Evolutionary conservation across 37 sponge, comb jelly and placozoan species (phyloP), one percentile per base, ranked within the genome.

Genomic region (Corticium candelabrum): DNA sequence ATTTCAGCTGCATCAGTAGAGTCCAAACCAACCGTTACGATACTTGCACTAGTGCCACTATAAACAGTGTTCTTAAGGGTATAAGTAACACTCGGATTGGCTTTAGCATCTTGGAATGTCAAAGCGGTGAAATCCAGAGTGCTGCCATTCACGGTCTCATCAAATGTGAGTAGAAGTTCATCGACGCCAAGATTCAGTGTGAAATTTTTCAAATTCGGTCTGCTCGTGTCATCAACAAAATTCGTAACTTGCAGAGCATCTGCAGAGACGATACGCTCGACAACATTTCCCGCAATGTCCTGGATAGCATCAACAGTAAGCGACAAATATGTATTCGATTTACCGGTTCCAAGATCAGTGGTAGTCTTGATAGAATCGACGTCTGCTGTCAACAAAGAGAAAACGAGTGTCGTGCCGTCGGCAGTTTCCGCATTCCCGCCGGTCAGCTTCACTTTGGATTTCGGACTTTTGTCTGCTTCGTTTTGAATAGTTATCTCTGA

Each of bases 251-350:
- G 83, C 33, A 89, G 57, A 3, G 86, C 92, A 83, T 91, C 82
- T 21, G 76, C 81, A 31, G 79, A 86, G 40, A 71, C 37, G 3
- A 68, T 38, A 37, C 83, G 40, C 30, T 21, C 57, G 0, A 92
- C 87, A 35, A 77, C 81, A 68, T 88, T 88, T 0, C 93, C 93
- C 78, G 89, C 81, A 74, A 94, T 73, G 75, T 94, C 95, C 43
- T 78, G 35, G 27, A 90, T 81, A 41, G 87, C 84, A 3, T 68
- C 75, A 35, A 75, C 37, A 5, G 76, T 40, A 69, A 86, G 86
- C 72, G 85, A 81, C 2, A 79, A 40, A 71, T 71, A 90, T 1
- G 95, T 88, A 34, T 80, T 81, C 11, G 70, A 67, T 2, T 11
- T 43, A 15, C 34, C 37, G 2, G 87, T 84, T 29, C 89, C 95